phyloP scores from a whole-genome alignment of 1,140 invertebrate species.

The Drosophila kurseongensis region DNA sequence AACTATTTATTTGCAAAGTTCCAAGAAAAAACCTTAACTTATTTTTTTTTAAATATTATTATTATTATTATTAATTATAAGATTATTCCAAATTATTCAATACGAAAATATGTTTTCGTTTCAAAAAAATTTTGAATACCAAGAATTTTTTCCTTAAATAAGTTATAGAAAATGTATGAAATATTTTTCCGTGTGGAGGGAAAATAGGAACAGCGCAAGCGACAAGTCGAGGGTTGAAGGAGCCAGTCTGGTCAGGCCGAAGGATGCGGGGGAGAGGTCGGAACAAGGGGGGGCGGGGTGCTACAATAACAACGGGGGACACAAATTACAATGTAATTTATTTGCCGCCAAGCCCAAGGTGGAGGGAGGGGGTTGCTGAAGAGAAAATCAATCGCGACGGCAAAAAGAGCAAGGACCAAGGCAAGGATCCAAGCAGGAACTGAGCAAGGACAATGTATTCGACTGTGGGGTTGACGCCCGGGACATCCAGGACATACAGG shows the following conservation, averaged over 20 bases:
- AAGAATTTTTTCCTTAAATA: not conserved
- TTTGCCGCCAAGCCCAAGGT: slow-evolving; percentile 74
- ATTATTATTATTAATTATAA: no score
- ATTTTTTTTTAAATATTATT: no score
- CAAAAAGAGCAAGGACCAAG: slow-evolving; percentile 59
- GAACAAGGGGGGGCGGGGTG: not conserved
- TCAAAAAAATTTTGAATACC: no score
- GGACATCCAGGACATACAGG: slow-evolving; percentile 5
- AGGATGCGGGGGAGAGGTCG: not conserved
- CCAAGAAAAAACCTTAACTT: no score
- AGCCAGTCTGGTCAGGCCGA: slow-evolving; percentile 56
- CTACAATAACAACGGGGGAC: slow-evolving; percentile 55
- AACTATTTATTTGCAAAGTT: no score
- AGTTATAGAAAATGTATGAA: not conserved
- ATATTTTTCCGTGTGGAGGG: not conserved
- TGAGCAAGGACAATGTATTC: slow-evolving; percentile 17
- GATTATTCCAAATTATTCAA: no score
- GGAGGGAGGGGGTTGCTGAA: slow-evolving; percentile 32
- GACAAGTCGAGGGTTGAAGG: slow-evolving; percentile 57
- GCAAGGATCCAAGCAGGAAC: slow-evolving; percentile 27
- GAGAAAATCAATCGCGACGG: slow-evolving; percentile 76
- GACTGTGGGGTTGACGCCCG: slow-evolving; percentile 10
- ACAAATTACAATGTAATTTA: slow-evolving; percentile 84
- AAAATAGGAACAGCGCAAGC: slow-evolving; percentile 16
- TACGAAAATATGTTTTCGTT: no score